A percentile compares a stretch with the other conserved stretches of the same genome.
phyloP scores from a whole-genome alignment of 2,113 vertebrate species.

The Corythaeola cristata region DNA sequence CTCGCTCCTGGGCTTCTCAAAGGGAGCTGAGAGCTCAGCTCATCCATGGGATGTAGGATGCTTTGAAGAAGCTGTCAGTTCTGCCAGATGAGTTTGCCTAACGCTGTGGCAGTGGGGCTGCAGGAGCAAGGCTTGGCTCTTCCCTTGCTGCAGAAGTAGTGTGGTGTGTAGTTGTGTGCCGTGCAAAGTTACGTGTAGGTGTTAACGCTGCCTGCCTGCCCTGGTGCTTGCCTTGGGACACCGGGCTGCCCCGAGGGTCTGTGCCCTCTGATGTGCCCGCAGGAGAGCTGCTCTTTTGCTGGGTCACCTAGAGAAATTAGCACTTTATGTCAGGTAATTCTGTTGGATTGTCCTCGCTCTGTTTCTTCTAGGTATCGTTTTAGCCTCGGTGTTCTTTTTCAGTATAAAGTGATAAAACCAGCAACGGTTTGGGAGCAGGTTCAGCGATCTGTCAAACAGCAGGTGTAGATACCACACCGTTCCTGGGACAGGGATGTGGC shows the following conservation, averaged over 20 bases:
- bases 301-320: neutral
- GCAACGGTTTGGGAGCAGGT: fast-evolving
- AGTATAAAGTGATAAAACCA: neutral
- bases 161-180: neutral
- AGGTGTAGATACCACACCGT: fast-evolving
- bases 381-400: neutral
- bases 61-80: neutral
- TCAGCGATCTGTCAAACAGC: neutral
- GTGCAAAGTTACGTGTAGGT: fast-evolving
- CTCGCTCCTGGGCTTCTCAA: neutral
- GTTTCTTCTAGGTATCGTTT: neutral
- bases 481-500: neutral
- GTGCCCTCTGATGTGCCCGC: neutral
- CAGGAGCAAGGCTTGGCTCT: neutral
- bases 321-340: fast-evolving
- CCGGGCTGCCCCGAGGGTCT: neutral
- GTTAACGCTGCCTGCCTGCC: neutral
- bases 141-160: neutral
- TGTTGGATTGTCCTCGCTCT: too few relatives aligned
- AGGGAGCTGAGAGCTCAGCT: neutral
- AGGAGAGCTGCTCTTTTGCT: neutral
- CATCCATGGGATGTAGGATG: neutral
- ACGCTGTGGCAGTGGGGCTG: fast-evolving
- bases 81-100: neutral
- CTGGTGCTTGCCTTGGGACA: neutral